Percentiles rank a stretch among this genome's conserved stretches.
These are phyloP conservation scores for Pelagia noctiluca DNA, from an alignment of 30 jellyfish, hydroid and myxozoan species.

Conservation along the genomic window DNA sequence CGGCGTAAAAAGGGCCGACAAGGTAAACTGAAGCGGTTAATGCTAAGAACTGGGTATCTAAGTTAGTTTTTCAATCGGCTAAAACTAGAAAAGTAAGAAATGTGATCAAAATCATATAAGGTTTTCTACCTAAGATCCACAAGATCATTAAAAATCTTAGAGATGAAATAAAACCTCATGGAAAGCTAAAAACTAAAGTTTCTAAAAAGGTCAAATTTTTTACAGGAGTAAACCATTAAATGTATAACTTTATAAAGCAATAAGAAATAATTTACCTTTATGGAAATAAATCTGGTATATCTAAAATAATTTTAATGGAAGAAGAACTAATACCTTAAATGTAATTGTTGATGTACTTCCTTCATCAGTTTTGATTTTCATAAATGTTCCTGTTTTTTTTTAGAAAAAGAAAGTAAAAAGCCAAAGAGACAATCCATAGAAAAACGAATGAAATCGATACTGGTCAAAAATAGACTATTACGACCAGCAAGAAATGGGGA, in stretches of 20 bases:
- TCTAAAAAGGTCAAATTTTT: not conserved
- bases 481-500: conserved; percentile 27
- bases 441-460: conserved; percentile 66
- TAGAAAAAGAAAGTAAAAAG: conserved; percentile 76
- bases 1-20: no score
- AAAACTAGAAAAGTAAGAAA: no score
- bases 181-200: no score
- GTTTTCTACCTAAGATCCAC: no score
- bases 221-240: not conserved
- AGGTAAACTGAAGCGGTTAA: no score
- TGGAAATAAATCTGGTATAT: no score
- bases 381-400: not conserved
- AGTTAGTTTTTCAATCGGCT: no score
- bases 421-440: conserved; percentile 69
- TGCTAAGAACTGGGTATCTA: no score
- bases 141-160: no score
- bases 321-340: not conserved
- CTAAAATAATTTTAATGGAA: not conserved
- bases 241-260: not conserved
- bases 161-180: no score
- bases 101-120: no score
- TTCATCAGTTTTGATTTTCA: not conserved
- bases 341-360: not conserved
- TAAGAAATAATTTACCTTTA: no score
- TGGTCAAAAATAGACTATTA: conserved; percentile 70